Evolutionary conservation across 2,113 vertebrate species (phyloP), one percentile per base, ranked within the genome.

Genomic region (Toxostoma redivivum): DNA sequence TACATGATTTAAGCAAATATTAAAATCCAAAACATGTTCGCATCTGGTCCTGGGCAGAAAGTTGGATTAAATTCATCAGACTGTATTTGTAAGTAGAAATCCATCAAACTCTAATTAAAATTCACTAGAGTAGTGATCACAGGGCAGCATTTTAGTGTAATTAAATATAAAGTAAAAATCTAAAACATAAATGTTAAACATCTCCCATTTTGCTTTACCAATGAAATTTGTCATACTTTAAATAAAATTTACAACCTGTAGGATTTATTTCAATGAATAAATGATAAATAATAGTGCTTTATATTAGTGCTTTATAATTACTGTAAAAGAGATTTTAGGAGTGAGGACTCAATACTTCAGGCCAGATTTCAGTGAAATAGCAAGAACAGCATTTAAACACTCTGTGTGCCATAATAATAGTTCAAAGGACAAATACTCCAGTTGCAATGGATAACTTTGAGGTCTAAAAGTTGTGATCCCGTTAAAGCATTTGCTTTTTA

Each of bases 81-180:
- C 31, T 53, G 24, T 48, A 30, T 82, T 81, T 86, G 22, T 50
- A 70, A 76, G 27, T 38, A 77, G 50, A 72, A 69, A 82, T 89
- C 66, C 74, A 18, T 87, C 57, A 73, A 89, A 42, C 11, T 93
- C 37, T 60, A 94, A 91, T 94, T 94, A 95, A 92, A 95, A 87
- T 67, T 51, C 44, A 67, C 53, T 71, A 3, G 40, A 66, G 11
- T 42, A 48, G 19, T 53, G 57, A 79, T 85, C 31, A 22, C 18
- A 79, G 24, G 60, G 5, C 15, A 89, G 12, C 38, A 47, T 15
- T 71, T 8, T 30, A 45, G 22, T 33, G 31, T 28, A 88, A 84
- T 57, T n/a, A 86, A 91, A 64, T 24, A 30, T 5, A 62, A 92
- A 88, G 37, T 51, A 87, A 69, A 83, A 81, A 76, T 48, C 56